These are phyloP conservation scores for Drosophila santomea DNA, from an alignment of 1,140 invertebrate genomes.

Conservation along the genomic window DNA sequence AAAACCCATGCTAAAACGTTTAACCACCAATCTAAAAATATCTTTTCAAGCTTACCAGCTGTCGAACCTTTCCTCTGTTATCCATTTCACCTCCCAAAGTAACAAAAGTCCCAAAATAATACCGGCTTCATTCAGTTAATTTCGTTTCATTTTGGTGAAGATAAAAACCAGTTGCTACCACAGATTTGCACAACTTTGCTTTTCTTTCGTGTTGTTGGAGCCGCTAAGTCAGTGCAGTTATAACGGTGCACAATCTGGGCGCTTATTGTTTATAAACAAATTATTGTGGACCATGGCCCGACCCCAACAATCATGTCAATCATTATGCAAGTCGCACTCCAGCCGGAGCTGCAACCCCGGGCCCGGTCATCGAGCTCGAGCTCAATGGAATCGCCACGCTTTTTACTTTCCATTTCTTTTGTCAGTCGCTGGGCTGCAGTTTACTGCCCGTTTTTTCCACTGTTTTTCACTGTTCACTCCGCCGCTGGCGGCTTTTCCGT, in stretches of 20 bases:
- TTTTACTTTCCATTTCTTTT: conserved; percentile 81
- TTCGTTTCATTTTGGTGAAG: conserved; percentile 39
- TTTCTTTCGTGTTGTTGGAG: conserved; percentile 30
- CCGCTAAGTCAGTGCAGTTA: conserved; percentile 46
- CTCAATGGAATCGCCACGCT: conserved; percentile 46
- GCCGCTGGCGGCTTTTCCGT: conserved; percentile 50
- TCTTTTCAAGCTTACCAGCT: conserved; percentile 11
- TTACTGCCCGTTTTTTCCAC: conserved; percentile 13
- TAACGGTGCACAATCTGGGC: conserved; percentile 60
- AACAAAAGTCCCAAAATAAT: conserved; percentile 11
- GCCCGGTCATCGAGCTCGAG: conserved; percentile 70
- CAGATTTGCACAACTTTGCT: conserved; percentile 59
- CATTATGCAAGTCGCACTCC: conserved; percentile 71
- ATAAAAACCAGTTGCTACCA: conserved; percentile 66
- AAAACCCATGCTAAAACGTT: conserved; percentile 1
- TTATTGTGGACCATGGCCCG: conserved; percentile 51
- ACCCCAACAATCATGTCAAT: conserved; percentile 63
- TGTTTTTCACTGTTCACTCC: conserved; percentile 17
- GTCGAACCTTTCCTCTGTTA: not conserved
- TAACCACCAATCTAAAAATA: conserved; percentile 10
- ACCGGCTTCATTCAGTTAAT: conserved; percentile 36
- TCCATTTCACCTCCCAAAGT: conserved; percentile 5
- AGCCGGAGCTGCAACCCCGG: conserved; percentile 48
- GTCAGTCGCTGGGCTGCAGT: conserved; percentile 50
- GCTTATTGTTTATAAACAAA: conserved; percentile 77